Percentiles rank a stretch among this genome's conserved stretches.
Evolutionary conservation across 2,797 vertebrate species (phyloP).

Genomic region (Sardinella longiceps): DNA sequence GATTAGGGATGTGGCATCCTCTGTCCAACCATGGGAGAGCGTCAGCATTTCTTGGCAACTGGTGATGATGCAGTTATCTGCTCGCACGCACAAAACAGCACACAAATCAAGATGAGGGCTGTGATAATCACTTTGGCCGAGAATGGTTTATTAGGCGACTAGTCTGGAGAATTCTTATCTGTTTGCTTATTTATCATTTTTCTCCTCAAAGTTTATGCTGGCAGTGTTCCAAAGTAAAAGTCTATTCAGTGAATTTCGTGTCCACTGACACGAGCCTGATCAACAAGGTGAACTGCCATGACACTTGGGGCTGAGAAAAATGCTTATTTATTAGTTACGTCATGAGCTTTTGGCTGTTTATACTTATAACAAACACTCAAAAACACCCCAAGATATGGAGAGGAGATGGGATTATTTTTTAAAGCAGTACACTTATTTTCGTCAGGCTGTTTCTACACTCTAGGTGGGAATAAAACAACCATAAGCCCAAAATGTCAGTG

Average conservation of each 20-base stretch:
- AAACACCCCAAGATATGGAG: neutral
- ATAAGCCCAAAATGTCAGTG: no score
- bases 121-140: conserved; percentile 68
- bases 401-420: neutral
- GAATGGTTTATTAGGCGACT: conserved; percentile 78
- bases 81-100: conserved; percentile 54
- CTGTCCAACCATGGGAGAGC: neutral
- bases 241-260: conserved; percentile 48
- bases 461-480: no score
- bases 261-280: neutral
- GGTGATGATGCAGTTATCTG: conserved; percentile 23
- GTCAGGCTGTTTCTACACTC: no score
- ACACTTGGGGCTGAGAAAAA: neutral
- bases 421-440: neutral
- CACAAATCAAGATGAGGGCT: conserved; percentile 68
- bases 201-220: conserved; percentile 58
- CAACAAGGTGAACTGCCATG: neutral
- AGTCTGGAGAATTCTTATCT: neutral
- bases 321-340: neutral
- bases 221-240: conserved; percentile 62
- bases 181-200: conserved; percentile 57
- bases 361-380: neutral
- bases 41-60: conserved; percentile 13
- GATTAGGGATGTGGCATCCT: neutral
- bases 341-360: neutral